Base-by-base conservation (phyloP, 37 sponge, comb jelly and placozoan species). In the Oscarella lobularis region DNA sequence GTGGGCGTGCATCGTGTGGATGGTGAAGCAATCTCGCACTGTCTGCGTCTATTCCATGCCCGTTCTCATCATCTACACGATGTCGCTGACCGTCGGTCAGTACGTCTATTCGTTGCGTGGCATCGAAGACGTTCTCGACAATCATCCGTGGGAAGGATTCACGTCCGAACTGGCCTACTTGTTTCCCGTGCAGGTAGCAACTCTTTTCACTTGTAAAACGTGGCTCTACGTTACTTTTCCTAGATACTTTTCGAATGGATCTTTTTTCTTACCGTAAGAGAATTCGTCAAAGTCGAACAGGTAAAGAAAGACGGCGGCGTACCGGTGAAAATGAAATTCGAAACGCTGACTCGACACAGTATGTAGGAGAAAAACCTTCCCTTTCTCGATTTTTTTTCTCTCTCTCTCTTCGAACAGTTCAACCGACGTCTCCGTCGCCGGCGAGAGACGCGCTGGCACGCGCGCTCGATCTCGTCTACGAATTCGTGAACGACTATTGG, bases 1-100 rank as follows among this genome's bases (percentile, higher is more conserved):
- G 36, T 88, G 89, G 89, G 76, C 89, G 1, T 85, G 76, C 36
- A 39, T 39, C 36, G 82, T 88, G 34, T 88, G 89, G 89, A 54
- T 88, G 60, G 14, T 27, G 9, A 48, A 48, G 14, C 60, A 48
- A 9, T 48, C 60, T 48, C 60, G 60, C 9, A 48, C 20, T 48
- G 9, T 48, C 14, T 48, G 60, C 20, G 14, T 27, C 14, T 48
- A 48, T 20, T 48, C 60, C 9, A 27, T 20, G 20, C 60, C 60
- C 9, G 14, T 48, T 9, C 14, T 48, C 14, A 20, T 48, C 14
- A 27, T 48, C 14, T 48, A 48, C 20, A 27, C 60, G 20, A 9
- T 48, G 9, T 9, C 60, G 14, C 60, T 48, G 9, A 20, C 20
- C 60, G 20, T 48, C 20, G 60, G 60, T 27, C 60, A 48, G 60